Percentiles rank a stretch among this genome's conserved stretches.
Conservation (phyloP, 2,797 vertebrate genomes). For the Gastrophryne carolinensis region DNA sequence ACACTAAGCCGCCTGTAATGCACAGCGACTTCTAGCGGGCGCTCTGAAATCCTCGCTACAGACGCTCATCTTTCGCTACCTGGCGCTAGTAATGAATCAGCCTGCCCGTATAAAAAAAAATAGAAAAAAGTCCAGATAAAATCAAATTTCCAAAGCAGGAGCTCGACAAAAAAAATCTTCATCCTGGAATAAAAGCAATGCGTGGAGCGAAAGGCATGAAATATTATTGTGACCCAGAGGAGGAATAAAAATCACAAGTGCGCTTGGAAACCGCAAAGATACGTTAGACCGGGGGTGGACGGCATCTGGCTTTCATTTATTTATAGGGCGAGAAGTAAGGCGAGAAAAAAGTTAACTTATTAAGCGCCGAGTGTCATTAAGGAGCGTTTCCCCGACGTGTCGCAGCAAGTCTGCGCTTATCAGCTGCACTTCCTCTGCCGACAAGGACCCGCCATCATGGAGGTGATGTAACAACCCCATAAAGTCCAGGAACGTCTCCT, state of each 20-base stretch:
- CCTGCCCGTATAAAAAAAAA: too few species aligned
- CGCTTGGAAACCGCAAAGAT: slow-evolving; percentile 65
- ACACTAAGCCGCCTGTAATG: too few species aligned
- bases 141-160: not conserved
- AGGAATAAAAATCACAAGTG: slow-evolving; percentile 41
- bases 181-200: not conserved
- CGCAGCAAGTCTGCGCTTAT: not conserved
- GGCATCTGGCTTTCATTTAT: slow-evolving; percentile 68
- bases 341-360: slow-evolving; percentile 63
- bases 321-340: slow-evolving; percentile 51
- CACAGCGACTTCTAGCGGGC: too few species aligned
- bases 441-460: not conserved
- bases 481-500: not conserved
- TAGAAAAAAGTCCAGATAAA: too few species aligned
- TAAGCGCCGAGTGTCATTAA: slow-evolving; percentile 61
- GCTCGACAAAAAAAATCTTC: not conserved
- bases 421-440: not conserved
- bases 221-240: not conserved
- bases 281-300: slow-evolving; percentile 68
- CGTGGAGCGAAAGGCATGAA: not conserved
- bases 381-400: slow-evolving; percentile 51
- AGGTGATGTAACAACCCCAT: slow-evolving; percentile 21
- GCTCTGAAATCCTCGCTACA: too few species aligned
- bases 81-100: too few species aligned
- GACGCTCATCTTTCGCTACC: too few species aligned